Conservation (phyloP, 1,140 invertebrate species). For the Heliconius nattereri region DNA sequence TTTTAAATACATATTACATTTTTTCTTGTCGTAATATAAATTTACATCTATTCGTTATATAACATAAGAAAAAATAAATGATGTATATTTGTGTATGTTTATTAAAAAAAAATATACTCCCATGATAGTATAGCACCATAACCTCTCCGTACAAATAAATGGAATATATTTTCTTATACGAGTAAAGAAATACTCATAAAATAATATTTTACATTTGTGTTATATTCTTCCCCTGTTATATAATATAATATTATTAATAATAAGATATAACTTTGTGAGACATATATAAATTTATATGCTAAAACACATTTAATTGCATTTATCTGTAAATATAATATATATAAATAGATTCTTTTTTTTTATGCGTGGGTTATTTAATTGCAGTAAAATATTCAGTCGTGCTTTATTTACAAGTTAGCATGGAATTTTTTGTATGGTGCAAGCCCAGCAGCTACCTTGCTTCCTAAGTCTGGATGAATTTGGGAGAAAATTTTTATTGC, state of each 20-base stretch:
- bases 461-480: constrained; percentile 86
- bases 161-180: not conserved
- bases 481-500: constrained; percentile 88
- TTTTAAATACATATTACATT: not conserved
- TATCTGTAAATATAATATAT: not conserved
- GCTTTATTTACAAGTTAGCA: constrained; percentile 80
- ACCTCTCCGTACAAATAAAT: not conserved
- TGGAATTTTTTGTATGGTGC: constrained; percentile 81
- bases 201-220: not conserved
- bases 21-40: not conserved
- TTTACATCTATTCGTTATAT: no score
- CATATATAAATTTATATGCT: not conserved
- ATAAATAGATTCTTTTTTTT: no score
- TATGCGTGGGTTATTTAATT: not conserved
- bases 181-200: not conserved
- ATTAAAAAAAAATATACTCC: no score
- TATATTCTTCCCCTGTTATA: not conserved
- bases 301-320: not conserved
- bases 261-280: no score
- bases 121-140: not conserved
- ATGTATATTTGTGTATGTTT: no score
- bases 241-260: no score
- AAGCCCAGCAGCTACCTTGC: constrained; percentile 84
- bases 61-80: no score
- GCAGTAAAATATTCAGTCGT: not conserved